Percentiles rank a stretch among this genome's conserved stretches.
phyloP scores from a whole-genome alignment of 2,888 invertebrate genomes.

The Salticus scenicus region DNA sequence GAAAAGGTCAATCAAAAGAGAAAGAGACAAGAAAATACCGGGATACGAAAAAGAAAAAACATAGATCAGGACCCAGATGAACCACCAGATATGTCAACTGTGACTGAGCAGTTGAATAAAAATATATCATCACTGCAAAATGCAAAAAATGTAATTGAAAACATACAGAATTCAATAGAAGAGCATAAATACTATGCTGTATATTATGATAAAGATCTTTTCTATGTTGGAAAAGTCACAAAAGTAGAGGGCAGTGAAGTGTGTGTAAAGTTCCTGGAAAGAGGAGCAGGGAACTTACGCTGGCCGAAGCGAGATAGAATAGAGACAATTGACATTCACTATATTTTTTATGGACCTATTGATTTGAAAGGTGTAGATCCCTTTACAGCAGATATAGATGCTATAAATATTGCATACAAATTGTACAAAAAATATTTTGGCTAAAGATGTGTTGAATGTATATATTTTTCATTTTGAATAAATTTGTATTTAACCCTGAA shows the following conservation, averaged over 20 bases:
- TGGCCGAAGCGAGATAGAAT: neutral
- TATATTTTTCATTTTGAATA: neutral
- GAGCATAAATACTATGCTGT: slow-evolving; percentile 8
- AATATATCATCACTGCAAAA: neutral
- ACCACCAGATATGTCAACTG: neutral
- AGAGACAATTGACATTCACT: neutral
- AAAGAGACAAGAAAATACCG: slow-evolving; percentile 3
- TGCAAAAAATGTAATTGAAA: slow-evolving; percentile 12
- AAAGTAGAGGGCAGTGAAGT: neutral
- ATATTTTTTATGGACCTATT: slow-evolving; percentile 10
- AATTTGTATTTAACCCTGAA: neutral
- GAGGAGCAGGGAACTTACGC: slow-evolving; percentile 9
- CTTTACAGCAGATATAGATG: slow-evolving; percentile 5
- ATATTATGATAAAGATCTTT: neutral
- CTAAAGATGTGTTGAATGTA: neutral
- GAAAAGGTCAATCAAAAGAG: slow-evolving; percentile 4
- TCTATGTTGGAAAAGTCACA: neutral
- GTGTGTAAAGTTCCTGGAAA: slow-evolving; percentile 6
- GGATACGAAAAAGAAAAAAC: neutral
- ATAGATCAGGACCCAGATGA: slow-evolving; percentile 14
- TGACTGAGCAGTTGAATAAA: neutral
- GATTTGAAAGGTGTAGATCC: slow-evolving; percentile 10
- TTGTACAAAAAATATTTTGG: neutral
- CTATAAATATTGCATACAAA: slow-evolving; percentile 1
- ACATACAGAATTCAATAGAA: slow-evolving; percentile 8